phyloP scores from a whole-genome alignment of 2,888 invertebrate species.

The Blera fallax region DNA sequence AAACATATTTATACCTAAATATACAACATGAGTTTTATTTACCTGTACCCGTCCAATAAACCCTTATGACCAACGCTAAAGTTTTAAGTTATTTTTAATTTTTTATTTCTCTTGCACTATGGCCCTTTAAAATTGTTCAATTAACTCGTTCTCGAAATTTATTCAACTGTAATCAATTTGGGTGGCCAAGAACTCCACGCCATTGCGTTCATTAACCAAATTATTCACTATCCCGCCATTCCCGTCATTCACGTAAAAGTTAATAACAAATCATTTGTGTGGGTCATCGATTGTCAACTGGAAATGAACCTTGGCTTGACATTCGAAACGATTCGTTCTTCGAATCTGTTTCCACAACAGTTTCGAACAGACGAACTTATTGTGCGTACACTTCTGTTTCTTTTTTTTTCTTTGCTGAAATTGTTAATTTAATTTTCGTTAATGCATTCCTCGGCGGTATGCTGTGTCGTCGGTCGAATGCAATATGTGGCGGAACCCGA shows the following conservation, averaged over 20 bases:
- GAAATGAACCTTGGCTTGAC: background rate
- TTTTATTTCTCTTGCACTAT: background rate
- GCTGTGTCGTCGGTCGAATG: background rate
- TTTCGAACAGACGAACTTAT: constrained; percentile 9
- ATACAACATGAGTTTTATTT: no score
- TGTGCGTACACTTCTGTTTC: background rate
- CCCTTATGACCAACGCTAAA: no score
- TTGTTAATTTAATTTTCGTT: background rate
- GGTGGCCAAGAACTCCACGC: constrained; percentile 1
- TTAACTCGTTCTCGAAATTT: background rate
- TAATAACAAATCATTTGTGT: background rate
- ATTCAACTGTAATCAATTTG: background rate
- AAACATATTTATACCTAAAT: no score
- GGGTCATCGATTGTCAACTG: background rate
- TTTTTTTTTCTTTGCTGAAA: background rate
- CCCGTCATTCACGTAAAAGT: background rate
- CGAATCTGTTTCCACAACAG: background rate
- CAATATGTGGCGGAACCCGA: constrained; percentile 34
- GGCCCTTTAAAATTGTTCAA: background rate
- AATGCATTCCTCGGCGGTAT: background rate
- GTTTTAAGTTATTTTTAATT: no score
- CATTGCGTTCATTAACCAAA: background rate
- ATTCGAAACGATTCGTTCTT: background rate
- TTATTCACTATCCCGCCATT: background rate
- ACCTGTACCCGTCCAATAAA: no score